Conservation (phyloP, 2,888 invertebrate species). For the Caenorhabditis uteleia region DNA sequence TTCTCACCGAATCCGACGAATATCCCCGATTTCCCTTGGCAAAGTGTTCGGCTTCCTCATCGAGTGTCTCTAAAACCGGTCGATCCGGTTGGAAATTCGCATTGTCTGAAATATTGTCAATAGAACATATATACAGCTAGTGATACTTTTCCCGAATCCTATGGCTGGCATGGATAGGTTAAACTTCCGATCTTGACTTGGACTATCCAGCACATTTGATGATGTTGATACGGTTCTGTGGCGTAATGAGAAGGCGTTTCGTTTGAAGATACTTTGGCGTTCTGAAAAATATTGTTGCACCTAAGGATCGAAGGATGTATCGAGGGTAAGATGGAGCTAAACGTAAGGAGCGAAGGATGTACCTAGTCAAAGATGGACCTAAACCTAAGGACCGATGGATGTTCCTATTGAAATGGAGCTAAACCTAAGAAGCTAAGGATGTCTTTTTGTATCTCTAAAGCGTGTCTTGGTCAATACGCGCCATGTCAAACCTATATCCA, state of each 20-base stretch:
- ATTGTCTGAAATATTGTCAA: constrained; percentile 6
- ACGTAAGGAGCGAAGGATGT: too few species aligned
- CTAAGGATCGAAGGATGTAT: too few species aligned
- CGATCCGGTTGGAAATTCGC: constrained; percentile 26
- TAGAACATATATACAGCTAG: neutral
- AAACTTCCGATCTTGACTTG: constrained; percentile 18
- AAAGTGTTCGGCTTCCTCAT: constrained; percentile 19
- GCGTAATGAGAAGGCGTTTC: constrained; percentile 15
- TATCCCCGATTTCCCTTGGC: constrained; percentile 3
- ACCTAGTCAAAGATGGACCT: too few species aligned
- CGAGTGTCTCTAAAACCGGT: constrained; percentile 17
- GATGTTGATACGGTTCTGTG: constrained; percentile 9
- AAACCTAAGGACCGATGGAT: too few species aligned
- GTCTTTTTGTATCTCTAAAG: too few species aligned
- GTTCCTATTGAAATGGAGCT: too few species aligned
- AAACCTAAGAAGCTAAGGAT: too few species aligned
- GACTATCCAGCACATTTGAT: constrained; percentile 21
- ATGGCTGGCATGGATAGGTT: constrained; percentile 21
- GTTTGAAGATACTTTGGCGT: constrained; percentile 15
- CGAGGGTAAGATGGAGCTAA: too few species aligned
- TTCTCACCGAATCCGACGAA: constrained; percentile 19
- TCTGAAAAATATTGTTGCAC: constrained; percentile 8
- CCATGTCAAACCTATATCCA: too few species aligned
- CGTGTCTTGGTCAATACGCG: too few species aligned
- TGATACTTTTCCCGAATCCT: too few species aligned